Evolutionary conservation across 2,797 vertebrate genomes (phyloP).

Genomic region (Gobionotothen gibberifrons): DNA sequence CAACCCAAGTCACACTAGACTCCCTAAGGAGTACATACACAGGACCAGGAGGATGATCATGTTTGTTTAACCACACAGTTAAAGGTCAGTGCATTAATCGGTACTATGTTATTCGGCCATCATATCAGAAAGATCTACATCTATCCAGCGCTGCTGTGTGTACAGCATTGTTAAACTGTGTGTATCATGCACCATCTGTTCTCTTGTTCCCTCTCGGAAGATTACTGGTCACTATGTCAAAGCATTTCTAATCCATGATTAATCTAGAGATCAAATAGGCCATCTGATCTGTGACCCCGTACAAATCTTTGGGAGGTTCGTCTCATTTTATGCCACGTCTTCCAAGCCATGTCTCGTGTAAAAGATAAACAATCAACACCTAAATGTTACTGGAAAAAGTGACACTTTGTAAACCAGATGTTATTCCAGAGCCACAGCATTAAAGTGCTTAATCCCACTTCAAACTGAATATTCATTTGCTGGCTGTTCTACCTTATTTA

Average conservation of each 20-base stretch:
- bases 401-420: conserved; percentile 15
- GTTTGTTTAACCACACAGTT: not conserved
- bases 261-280: conserved; percentile 70
- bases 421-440: conserved; percentile 7
- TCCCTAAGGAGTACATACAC: not conserved
- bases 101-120: conserved; percentile 5
- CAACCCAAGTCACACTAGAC: not conserved
- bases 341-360: not conserved
- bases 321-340: conserved; percentile 14
- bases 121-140: conserved; percentile 36
- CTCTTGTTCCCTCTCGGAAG: conserved; percentile 58
- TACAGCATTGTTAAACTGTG: conserved; percentile 34
- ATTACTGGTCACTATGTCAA: conserved; percentile 76
- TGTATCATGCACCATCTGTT: conserved; percentile 73
- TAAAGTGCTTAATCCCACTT: conserved; percentile 46
- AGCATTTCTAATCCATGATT: conserved; percentile 75
- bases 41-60: not conserved
- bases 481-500: conserved; percentile 54
- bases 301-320: conserved; percentile 39
- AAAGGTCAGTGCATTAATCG: conserved; percentile 3
- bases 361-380: conserved; percentile 7
- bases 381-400: not conserved
- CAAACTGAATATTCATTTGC: conserved; percentile 50
- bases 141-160: conserved; percentile 33
- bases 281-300: conserved; percentile 48